A percentile compares a stretch with the other conserved stretches of the same genome.
These are phyloP conservation scores for Opisthocomus hoazin DNA, from an alignment of 2,113 vertebrate species.

Conservation along the genomic window DNA sequence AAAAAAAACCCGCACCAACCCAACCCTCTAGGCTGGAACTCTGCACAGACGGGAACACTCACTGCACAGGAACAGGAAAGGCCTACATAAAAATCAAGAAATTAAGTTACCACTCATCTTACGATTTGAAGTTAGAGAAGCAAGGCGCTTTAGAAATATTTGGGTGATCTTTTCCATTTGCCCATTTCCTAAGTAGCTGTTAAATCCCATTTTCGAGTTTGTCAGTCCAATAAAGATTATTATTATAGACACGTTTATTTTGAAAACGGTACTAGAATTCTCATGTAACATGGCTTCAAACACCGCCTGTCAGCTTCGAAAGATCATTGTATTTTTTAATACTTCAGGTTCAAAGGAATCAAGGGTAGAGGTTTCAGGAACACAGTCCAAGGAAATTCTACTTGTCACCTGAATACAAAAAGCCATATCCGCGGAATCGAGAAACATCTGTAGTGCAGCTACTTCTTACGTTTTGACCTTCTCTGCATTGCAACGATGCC, in stretches of 20 bases:
- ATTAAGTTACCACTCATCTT: background rate
- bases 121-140: background rate
- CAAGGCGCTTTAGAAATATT: background rate
- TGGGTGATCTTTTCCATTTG: no score
- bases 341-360: background rate
- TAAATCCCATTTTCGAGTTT: background rate
- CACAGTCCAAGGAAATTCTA: no score
- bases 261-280: no score
- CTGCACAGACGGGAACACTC: background rate
- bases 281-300: background rate
- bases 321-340: background rate
- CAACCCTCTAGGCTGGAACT: background rate
- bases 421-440: no score
- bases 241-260: background rate
- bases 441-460: rapidly evolving
- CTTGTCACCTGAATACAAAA: no score
- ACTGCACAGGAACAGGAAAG: background rate
- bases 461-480: background rate
- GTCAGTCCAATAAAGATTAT: background rate
- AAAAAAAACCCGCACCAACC: background rate
- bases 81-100: background rate
- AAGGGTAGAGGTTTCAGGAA: background rate
- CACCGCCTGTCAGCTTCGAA: background rate
- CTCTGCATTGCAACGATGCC: background rate
- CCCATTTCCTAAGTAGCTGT: background rate